A percentile compares a stretch with the other conserved stretches of the same genome.
Conservation (phyloP, 2,113 vertebrate species). For the Anoura caudifer region DNA sequence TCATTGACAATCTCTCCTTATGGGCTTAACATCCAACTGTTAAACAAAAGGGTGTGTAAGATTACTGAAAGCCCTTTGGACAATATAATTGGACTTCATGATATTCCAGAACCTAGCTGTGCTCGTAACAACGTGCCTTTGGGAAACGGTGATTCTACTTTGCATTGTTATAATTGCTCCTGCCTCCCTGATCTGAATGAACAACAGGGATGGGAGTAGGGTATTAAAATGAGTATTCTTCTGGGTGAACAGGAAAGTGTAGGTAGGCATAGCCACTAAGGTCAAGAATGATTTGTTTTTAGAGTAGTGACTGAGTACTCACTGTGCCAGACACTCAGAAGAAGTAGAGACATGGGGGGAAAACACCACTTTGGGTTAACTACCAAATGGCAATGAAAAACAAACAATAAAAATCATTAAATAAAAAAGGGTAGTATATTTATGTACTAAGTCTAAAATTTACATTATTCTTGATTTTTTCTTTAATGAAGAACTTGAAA, state of each 20-base stretch:
- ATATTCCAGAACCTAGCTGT: background rate
- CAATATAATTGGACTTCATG: background rate
- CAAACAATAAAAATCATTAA: no score
- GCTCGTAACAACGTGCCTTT: background rate
- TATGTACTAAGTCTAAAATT: no score
- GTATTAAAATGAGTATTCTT: background rate
- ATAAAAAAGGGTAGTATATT: no score
- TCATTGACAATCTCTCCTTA: background rate
- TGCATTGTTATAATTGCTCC: background rate
- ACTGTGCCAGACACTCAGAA: background rate
- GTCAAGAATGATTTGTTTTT: background rate
- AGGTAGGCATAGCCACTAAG: background rate
- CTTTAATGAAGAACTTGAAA: no score
- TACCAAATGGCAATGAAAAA: no score
- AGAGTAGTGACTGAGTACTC: background rate
- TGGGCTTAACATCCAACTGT: background rate
- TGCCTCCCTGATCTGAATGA: background rate
- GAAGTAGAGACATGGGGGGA: no score
- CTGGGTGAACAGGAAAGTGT: background rate
- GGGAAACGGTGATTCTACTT: background rate
- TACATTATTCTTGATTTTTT: no score
- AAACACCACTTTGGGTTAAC: background rate
- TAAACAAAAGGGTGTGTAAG: background rate
- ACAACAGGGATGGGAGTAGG: background rate
- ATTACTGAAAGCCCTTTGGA: background rate